A percentile compares a stretch with the other conserved stretches of the same genome.
Evolutionary conservation across 2,113 vertebrate species (phyloP).

Genomic region (Neopipo cinnamomea): DNA sequence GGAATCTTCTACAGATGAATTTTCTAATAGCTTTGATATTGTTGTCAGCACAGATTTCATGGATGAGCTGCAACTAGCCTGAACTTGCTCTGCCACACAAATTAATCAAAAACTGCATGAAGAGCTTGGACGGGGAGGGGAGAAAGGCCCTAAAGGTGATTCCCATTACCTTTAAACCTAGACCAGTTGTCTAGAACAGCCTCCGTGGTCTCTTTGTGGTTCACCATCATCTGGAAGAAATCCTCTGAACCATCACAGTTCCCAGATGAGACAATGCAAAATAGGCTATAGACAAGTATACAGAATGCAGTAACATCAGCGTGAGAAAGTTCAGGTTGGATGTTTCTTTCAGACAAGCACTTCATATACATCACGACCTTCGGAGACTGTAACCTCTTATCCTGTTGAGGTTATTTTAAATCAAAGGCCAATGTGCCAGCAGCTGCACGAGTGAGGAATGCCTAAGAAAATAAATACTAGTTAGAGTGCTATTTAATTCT

Average conservation of each 20-base stretch:
- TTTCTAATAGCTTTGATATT: constrained; percentile 44
- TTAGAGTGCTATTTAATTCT: constrained; percentile 71
- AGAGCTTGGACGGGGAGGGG: not conserved
- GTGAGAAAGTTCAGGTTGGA: constrained; percentile 42
- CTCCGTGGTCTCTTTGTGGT: constrained; percentile 8
- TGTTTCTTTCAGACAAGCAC: constrained; percentile 17
- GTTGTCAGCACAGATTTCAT: constrained; percentile 50
- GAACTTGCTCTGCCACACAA: constrained; percentile 44
- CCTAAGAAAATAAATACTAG: constrained; percentile 78
- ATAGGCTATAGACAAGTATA: not conserved
- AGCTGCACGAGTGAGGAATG: constrained; percentile 70
- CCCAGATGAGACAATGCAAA: constrained; percentile 1
- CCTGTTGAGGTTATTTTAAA: constrained; percentile 71
- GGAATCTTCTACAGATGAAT: not conserved
- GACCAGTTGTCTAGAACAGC: constrained; percentile 17
- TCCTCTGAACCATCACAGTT: not conserved
- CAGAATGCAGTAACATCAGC: not conserved
- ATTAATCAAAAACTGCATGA: constrained; percentile 12
- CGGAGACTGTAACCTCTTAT: constrained; percentile 48
- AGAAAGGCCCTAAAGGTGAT: not conserved
- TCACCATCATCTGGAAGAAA: constrained; percentile 56
- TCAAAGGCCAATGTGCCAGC: constrained; percentile 66
- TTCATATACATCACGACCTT: constrained; percentile 51
- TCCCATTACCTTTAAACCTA: not conserved
- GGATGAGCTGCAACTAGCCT: constrained; percentile 43